A percentile compares a stretch with the other conserved stretches of the same genome.
These are phyloP conservation scores for Acronicta psi DNA, from an alignment of 2,888 invertebrate species.

Conservation along the genomic window DNA sequence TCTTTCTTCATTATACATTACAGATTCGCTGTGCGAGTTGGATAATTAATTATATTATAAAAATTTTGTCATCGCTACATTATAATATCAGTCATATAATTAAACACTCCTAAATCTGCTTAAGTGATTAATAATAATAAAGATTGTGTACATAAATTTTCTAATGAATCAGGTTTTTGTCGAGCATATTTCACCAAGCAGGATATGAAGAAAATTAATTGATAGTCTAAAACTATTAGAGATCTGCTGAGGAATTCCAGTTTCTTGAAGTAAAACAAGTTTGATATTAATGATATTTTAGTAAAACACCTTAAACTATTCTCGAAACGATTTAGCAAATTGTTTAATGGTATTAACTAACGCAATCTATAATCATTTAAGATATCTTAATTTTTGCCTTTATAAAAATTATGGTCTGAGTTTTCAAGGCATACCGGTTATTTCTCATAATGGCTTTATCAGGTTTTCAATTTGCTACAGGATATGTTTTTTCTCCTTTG, in stretches of 20 bases:
- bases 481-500: slow-evolving; percentile 8
- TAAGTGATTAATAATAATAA: no score
- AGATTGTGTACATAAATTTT: no score
- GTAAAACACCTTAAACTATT: slow-evolving; percentile 11
- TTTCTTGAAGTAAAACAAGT: slow-evolving; percentile 35
- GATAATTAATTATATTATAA: no score
- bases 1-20: no score
- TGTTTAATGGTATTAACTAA: slow-evolving; percentile 2
- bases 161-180: background rate
- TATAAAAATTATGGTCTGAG: background rate
- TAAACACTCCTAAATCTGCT: no score
- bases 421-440: slow-evolving; percentile 13
- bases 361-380: no score
- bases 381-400: no score
- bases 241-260: slow-evolving; percentile 14
- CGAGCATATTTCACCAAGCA: background rate
- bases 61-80: no score
- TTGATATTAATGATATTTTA: slow-evolving; percentile 10
- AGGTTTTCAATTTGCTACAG: slow-evolving; percentile 16
- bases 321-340: slow-evolving; percentile 4
- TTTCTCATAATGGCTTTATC: slow-evolving; percentile 4
- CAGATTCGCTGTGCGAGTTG: no score
- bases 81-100: no score
- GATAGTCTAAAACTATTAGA: slow-evolving; percentile 2
- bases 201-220: slow-evolving; percentile 16